Evolutionary conservation across 37 sponge, comb jelly and placozoan genomes (phyloP).

Genomic region (Spongilla lacustris): DNA sequence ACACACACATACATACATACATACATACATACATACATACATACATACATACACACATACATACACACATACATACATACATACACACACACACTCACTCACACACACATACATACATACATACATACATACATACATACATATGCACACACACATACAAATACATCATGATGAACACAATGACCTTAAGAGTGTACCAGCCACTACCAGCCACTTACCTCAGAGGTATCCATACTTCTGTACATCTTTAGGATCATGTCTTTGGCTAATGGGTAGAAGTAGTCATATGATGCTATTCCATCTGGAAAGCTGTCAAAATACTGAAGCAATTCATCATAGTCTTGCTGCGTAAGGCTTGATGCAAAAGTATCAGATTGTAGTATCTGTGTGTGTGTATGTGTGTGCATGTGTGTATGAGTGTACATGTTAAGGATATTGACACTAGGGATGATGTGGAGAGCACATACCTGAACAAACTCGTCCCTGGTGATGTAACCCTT

Average conservation of each 20-base stretch:
- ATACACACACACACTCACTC: background rate
- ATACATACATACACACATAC: background rate
- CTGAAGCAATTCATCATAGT: constrained; percentile 30
- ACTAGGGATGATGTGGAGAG: background rate
- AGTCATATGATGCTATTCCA: constrained; percentile 66
- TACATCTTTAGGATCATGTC: constrained; percentile 81
- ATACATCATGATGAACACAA: background rate
- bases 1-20: constrained; percentile 1
- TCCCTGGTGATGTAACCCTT: constrained; percentile 70
- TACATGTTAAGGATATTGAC: background rate
- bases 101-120: constrained; percentile 8
- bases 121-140: background rate
- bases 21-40: background rate
- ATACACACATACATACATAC: too few species aligned
- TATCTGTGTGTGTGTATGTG: constrained; percentile 27
- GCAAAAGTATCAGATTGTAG: constrained; percentile 40
- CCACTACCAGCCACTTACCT: constrained; percentile 31
- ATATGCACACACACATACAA: background rate
- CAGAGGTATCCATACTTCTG: constrained; percentile 73
- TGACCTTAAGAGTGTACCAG: too few species aligned
- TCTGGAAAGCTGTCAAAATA: constrained; percentile 52
- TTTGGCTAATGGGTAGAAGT: constrained; percentile 80
- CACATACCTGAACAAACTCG: constrained; percentile 49
- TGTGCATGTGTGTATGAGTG: background rate
- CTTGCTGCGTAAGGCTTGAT: constrained; percentile 29